A percentile compares a stretch with the other conserved stretches of the same genome.
Conservation (phyloP, 2,888 invertebrate genomes). For the Flexamia atlantica region DNA sequence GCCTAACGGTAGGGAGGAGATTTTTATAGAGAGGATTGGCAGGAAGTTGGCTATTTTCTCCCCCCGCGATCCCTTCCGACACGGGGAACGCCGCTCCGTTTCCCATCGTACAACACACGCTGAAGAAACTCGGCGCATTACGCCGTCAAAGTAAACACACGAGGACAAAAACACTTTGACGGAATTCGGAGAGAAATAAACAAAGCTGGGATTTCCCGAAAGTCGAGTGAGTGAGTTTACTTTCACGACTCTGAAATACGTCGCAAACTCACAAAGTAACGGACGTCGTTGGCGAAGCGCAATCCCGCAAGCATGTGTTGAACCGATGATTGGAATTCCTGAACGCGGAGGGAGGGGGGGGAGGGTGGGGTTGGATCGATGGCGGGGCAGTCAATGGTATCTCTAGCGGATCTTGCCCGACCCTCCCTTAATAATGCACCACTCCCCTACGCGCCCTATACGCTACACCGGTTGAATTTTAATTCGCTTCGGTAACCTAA, state of each 20-base stretch:
- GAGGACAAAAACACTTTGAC: background rate
- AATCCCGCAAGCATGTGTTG: constrained; percentile 32
- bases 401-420: constrained; percentile 31
- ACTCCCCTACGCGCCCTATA: background rate
- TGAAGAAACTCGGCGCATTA: background rate
- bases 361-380: constrained; percentile 32
- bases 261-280: background rate
- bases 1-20: background rate
- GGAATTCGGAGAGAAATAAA: background rate
- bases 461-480: constrained; percentile 46
- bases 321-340: constrained; percentile 55
- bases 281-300: constrained; percentile 15
- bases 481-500: constrained; percentile 45
- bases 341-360: background rate
- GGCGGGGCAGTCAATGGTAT: constrained; percentile 58
- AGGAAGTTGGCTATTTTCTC: constrained; percentile 54
- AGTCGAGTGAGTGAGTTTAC: constrained; percentile 2
- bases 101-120: background rate
- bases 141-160: background rate
- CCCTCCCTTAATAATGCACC: constrained; percentile 44
- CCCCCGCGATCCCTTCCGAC: background rate
- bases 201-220: background rate
- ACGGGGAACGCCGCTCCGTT: background rate
- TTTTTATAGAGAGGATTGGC: constrained; percentile 46
- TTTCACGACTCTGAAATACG: background rate